A percentile compares a stretch with the other conserved stretches of the same genome.
Conservation (phyloP, 2,888 invertebrate genomes). For the Drosophila pseudotalamancana region DNA sequence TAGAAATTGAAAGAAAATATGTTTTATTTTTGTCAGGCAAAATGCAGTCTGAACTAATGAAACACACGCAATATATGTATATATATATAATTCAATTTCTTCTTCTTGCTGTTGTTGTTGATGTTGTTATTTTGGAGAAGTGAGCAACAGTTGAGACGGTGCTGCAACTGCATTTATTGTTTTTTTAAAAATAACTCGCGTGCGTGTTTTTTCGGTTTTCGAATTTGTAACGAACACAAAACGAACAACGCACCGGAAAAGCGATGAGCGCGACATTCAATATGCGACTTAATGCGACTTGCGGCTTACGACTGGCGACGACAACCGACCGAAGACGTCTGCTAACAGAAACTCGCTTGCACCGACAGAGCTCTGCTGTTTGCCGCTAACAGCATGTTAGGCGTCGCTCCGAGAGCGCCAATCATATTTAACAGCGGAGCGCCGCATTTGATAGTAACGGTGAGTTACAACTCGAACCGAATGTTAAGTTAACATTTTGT, state of each 20-base stretch:
- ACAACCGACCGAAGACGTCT: constrained; percentile 41
- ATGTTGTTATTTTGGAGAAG: constrained; percentile 34
- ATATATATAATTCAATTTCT: constrained; percentile 24
- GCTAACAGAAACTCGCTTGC: constrained; percentile 29
- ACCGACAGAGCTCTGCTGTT: constrained; percentile 7
- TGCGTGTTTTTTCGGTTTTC: constrained; percentile 39
- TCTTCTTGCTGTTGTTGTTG: constrained; percentile 24
- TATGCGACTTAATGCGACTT: constrained; percentile 3
- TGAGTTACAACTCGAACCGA: constrained; percentile 16
- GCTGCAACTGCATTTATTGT: constrained; percentile 33
- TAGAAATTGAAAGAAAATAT: constrained; percentile 10
- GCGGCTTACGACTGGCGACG: constrained; percentile 32
- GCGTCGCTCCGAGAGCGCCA: constrained; percentile 8
- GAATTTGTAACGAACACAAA: constrained; percentile 49
- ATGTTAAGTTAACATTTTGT: constrained; percentile 20
- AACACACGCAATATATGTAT: constrained; percentile 25
- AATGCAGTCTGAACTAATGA: neutral
- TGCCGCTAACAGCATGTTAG: constrained; percentile 9
- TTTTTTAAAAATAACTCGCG: constrained; percentile 50
- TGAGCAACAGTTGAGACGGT: constrained; percentile 19
- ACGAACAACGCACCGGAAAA: constrained; percentile 38
- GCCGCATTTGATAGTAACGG: constrained; percentile 31
- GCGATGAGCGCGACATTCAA: neutral
- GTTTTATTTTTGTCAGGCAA: constrained; percentile 41
- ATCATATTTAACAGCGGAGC: constrained; percentile 1